Percentiles rank a stretch among this genome's conserved stretches.
Conservation (phyloP, 2,888 invertebrate genomes). For the Spodoptera exigua region DNA sequence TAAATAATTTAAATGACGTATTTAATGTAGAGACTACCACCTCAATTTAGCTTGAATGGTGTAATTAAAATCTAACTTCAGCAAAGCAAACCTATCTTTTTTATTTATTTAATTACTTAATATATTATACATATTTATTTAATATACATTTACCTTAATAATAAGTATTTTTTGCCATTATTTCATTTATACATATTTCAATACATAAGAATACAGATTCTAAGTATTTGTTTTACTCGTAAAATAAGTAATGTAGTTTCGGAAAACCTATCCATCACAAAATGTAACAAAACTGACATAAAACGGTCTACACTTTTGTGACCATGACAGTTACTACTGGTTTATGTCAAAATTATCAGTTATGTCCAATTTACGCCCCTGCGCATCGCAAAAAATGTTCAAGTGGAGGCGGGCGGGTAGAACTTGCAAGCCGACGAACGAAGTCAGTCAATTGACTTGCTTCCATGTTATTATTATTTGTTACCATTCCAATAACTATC, state of each 20-base stretch:
- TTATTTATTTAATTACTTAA: too few species aligned
- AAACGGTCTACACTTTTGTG: constrained; percentile 76
- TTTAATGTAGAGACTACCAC: background rate
- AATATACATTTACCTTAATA: too few species aligned
- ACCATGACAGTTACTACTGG: constrained; percentile 83
- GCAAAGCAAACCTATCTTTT: background rate
- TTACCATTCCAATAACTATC: constrained; percentile 55
- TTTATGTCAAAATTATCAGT: constrained; percentile 88
- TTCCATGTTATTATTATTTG: constrained; percentile 79
- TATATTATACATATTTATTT: too few species aligned
- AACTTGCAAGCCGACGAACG: constrained; percentile 64
- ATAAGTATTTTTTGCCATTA: too few species aligned
- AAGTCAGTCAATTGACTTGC: constrained; percentile 87
- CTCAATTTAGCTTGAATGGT: too few species aligned
- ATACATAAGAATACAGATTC: too few species aligned
- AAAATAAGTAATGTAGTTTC: constrained; percentile 6
- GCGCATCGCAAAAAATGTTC: constrained; percentile 78
- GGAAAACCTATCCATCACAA: constrained; percentile 73
- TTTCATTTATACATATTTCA: too few species aligned
- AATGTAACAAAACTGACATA: constrained; percentile 78
- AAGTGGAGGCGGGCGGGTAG: constrained; percentile 72
- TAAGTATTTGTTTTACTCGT: background rate
- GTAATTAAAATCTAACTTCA: background rate
- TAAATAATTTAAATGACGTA: constrained; percentile 40
- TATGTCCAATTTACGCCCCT: constrained; percentile 81